Base-by-base conservation (phyloP, 2,797 vertebrate genomes). In the Chloroceryle amazona region DNA sequence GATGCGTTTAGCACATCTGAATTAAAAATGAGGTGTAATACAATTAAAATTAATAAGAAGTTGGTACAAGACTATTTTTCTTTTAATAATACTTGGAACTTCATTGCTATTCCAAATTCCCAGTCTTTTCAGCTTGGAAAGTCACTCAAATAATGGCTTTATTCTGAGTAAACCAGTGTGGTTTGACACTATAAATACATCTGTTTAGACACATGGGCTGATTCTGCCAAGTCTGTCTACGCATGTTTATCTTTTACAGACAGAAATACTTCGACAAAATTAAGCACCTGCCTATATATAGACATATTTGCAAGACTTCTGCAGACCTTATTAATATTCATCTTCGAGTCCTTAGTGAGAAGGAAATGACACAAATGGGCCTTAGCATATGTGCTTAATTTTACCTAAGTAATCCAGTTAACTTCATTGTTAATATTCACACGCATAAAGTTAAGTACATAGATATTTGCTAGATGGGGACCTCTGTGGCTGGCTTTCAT, bases 31-130 rank as follows among this genome's bases (percentile, higher is more conserved):
- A 72, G 65, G 61, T 90, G 19, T 37, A 87, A 51, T 68, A 66
- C 86, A 95, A 80, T 91, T 87, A 95, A 92, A 96, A 95, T 96
- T 91, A 95, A 81, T 62, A 91, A 23, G 52, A 91, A 92, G 58
- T 17, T 87, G 23, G 79, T 73, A 46, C 8, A 84, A 67, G 86
- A 89, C 42, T 94, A 37, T 73, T 91, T 94, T 86, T 82, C 74
- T 90, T 74, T 90, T 80, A 93, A 55, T 89, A 86, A 55, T 76
- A 62, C 54, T 89, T 86, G 52, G 70, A 81, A 61, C 42, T 65
- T 83, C 22, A 78, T 58, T 62, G 67, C 20, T 41, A 68, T 60
- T 92, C 16, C 35, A n/a, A 86, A 62, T 92, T 96, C 44, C 37
- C 57, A 68, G 61, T 47, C 37, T 96, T 96, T 85, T 80, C 70